Percentiles rank a stretch among this genome's conserved stretches.
Evolutionary conservation across 2,888 invertebrate species (phyloP).

Genomic region (Torymus auratus): DNA sequence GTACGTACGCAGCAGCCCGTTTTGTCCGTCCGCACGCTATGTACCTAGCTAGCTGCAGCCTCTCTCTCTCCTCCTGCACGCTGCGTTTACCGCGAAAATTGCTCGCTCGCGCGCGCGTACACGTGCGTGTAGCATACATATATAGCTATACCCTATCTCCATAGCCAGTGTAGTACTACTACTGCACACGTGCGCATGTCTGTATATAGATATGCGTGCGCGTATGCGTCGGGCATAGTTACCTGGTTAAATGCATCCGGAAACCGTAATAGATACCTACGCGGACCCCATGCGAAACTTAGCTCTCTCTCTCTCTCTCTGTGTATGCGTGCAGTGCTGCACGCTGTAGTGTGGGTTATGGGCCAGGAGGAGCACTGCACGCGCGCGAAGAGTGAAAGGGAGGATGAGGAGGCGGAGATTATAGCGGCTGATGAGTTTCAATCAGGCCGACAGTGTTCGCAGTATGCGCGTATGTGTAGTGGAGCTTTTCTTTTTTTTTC

Average conservation of each 20-base stretch:
- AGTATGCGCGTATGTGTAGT: too few relatives aligned
- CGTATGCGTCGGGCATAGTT: conserved; percentile 51
- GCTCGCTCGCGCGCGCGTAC: conserved; percentile 18
- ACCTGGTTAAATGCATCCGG: conserved; percentile 64
- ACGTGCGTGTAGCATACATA: too few relatives aligned
- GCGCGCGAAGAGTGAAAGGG: conserved; percentile 24
- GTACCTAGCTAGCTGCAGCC: too few relatives aligned
- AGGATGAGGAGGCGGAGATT: background rate
- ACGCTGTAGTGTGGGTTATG: conserved; percentile 5
- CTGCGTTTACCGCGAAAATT: conserved; percentile 47
- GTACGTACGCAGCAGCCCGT: too few relatives aligned
- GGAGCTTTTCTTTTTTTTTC: too few relatives aligned
- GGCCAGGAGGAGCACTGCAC: conserved; percentile 15
- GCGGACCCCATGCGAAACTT: conserved; percentile 29
- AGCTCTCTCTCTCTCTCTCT: too few relatives aligned
- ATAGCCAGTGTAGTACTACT: too few relatives aligned
- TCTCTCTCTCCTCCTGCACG: background rate
- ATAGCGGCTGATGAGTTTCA: conserved; percentile 17
- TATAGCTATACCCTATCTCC: too few relatives aligned
- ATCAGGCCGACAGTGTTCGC: background rate
- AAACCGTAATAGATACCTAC: conserved; percentile 63
- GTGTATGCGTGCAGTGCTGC: background rate
- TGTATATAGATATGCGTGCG: background rate
- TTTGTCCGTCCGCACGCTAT: too few relatives aligned
- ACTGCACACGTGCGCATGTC: background rate